Evolutionary conservation across 2,113 vertebrate genomes (phyloP).

Genomic region (Micronycteris hirsuta): DNA sequence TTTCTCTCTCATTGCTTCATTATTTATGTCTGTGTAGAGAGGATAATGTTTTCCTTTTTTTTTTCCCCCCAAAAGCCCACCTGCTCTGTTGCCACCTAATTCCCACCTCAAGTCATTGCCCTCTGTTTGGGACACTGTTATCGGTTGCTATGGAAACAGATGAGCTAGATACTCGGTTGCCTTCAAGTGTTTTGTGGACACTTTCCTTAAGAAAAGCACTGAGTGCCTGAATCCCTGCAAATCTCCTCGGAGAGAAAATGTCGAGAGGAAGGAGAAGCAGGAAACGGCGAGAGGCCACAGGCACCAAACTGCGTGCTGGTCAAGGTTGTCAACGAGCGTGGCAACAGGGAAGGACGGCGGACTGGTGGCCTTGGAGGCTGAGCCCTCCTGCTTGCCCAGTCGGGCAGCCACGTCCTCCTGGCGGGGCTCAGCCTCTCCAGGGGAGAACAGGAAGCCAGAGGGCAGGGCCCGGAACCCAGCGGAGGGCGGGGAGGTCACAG

Average conservation of each 20-base stretch:
- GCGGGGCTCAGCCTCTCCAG: not conserved
- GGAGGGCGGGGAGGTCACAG: not conserved
- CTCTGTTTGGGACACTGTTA: not conserved
- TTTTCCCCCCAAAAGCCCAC: not conserved
- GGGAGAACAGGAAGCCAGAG: not conserved
- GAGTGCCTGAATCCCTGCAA: conserved; percentile 26
- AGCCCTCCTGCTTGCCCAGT: not conserved
- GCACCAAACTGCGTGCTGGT: not conserved
- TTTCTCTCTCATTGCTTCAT: conserved; percentile 3
- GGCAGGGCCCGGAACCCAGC: not conserved
- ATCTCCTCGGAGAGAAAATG: conserved; percentile 21
- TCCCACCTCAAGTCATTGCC: not conserved
- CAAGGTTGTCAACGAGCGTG: not conserved
- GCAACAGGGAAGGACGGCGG: not conserved
- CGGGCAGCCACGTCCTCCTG: not conserved
- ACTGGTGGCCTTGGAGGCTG: rapidly evolving
- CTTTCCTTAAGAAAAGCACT: not conserved
- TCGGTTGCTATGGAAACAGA: conserved; percentile 24
- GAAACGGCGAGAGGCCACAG: not conserved
- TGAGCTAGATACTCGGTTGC: not conserved
- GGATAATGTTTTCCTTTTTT: not conserved
- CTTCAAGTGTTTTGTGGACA: not conserved
- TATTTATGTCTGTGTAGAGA: not conserved
- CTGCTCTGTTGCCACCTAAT: not conserved
- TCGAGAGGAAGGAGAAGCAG: not conserved